Evolutionary conservation across 2,888 invertebrate species (phyloP), one percentile per base, ranked within the genome.

Genomic region (Conistra vaccinii): DNA sequence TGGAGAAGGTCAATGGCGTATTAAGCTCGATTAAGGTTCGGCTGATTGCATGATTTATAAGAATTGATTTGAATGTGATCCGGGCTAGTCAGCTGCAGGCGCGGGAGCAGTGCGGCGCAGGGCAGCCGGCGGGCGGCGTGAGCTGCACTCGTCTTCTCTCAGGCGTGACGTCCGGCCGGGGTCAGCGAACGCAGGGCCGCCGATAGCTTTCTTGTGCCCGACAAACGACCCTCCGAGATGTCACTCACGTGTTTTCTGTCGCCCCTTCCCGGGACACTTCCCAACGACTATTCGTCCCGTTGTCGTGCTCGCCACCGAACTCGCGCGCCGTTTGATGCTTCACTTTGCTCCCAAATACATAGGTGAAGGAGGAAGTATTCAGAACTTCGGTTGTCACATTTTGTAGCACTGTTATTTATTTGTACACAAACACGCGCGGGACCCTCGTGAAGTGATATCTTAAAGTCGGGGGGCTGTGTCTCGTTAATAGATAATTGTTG

Each of bases 141-240:
- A 91, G 92, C 91, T 93, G 94, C 95, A 92, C 92, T 93, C 93
- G 94, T 92, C 94, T 95, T 93, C 94, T 93, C 92, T 95, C 92
- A 94, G 94, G 92, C 96, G 94, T 95, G 94, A 94, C 94, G 94
- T 93, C 93, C 93, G 95, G 93, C 93, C 93, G 95, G 94, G 95
- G 95, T 96, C 96, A 94, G 92, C 93, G 96, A 93, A 94, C 96
- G 94, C 92, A 93, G 93, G 93, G 93, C 94, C 91, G 88, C 81
- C 89, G 92, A 91, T 92, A 92, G 92, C 92, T 95, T 95, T 94
- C 95, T 95, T 94, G 90, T 92, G 90, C 90, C 92, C 93, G 92
- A 93, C 92, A 91, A 93, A 90, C 94, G 93, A 93, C 94, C 95
- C 94, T 94, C 90, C 89, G 85, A 93, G 93, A 94, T 94, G 93